phyloP scores from a whole-genome alignment of 1,140 invertebrate genomes.

The Musca vetustissima region DNA sequence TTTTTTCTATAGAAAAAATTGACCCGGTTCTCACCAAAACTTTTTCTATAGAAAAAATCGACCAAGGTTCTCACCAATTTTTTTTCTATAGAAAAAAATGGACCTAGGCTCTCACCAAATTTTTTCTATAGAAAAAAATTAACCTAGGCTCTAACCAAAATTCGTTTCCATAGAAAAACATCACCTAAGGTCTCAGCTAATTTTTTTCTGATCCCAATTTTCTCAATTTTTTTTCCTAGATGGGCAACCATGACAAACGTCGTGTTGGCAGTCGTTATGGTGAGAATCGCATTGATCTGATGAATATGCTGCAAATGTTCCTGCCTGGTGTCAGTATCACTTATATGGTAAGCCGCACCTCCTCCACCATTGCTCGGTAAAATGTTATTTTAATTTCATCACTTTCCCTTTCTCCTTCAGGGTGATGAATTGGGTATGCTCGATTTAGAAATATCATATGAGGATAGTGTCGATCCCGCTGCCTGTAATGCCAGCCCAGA shows the following conservation, averaged over 20 bases:
- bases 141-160: constrained; percentile 55
- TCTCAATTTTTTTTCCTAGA: constrained; percentile 44
- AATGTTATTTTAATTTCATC: background rate
- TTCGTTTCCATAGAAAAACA: constrained; percentile 50
- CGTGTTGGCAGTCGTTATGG: constrained; percentile 65
- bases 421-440: constrained; percentile 68
- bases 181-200: background rate
- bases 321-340: constrained; percentile 75
- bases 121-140: no score
- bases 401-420: constrained; percentile 15
- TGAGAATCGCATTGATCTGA: constrained; percentile 62
- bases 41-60: no score
- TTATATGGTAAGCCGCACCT: constrained; percentile 60
- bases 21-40: no score
- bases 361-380: no score
- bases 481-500: constrained; percentile 59
- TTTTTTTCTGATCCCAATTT: no score
- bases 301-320: constrained; percentile 69
- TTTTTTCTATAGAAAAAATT: no score
- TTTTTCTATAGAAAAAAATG: no score
- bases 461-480: constrained; percentile 59
- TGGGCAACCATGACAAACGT: constrained; percentile 68
- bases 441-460: constrained; percentile 61
- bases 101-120: no score
- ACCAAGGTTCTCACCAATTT: no score